Evolutionary conservation across 2,797 vertebrate species (phyloP).

Genomic region (Hyperoplus immaculatus): DNA sequence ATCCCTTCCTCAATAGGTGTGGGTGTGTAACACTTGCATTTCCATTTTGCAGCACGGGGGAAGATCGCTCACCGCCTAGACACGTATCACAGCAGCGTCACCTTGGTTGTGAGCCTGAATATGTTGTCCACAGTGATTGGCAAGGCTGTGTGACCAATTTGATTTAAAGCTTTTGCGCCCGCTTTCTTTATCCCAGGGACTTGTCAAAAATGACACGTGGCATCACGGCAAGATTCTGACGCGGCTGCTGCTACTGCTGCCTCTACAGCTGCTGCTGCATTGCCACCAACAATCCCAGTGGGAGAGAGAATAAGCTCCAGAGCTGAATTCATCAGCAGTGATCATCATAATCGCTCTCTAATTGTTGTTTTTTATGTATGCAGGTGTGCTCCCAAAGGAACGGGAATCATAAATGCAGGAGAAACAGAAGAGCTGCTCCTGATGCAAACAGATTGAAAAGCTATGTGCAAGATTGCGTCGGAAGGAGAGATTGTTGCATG

Average conservation of each 20-base stretch:
- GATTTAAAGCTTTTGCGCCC: slow-evolving; percentile 75
- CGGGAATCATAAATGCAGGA: slow-evolving; percentile 32
- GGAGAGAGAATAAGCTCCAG: slow-evolving; percentile 52
- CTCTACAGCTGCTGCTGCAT: not conserved
- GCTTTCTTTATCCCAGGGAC: slow-evolving; percentile 66
- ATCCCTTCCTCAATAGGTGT: slow-evolving; percentile 75
- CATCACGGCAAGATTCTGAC: slow-evolving; percentile 32
- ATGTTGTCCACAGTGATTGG: slow-evolving; percentile 72
- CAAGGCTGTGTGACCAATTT: slow-evolving; percentile 78
- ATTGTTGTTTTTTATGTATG: slow-evolving; percentile 62
- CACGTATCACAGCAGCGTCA: slow-evolving; percentile 57
- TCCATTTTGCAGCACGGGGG: slow-evolving; percentile 66
- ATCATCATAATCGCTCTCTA: slow-evolving; percentile 55
- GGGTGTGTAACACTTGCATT: slow-evolving; percentile 76
- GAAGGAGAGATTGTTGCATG: slow-evolving; percentile 61
- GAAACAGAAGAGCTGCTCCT: slow-evolving; percentile 33
- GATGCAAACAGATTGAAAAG: slow-evolving; percentile 51
- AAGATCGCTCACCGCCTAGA: slow-evolving; percentile 58
- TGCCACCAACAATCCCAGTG: slow-evolving; percentile 42
- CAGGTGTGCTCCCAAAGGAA: slow-evolving; percentile 58
- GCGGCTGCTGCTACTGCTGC: slow-evolving; percentile 24
- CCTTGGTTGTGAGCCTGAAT: slow-evolving; percentile 77
- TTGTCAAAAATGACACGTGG: slow-evolving; percentile 70
- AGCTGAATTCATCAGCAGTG: slow-evolving; percentile 59
- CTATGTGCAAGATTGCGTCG: slow-evolving; percentile 55